A percentile compares a stretch with the other conserved stretches of the same genome.
These are phyloP conservation scores for Neodiprion fabricii DNA, from an alignment of 1,140 invertebrate genomes.

Conservation along the genomic window DNA sequence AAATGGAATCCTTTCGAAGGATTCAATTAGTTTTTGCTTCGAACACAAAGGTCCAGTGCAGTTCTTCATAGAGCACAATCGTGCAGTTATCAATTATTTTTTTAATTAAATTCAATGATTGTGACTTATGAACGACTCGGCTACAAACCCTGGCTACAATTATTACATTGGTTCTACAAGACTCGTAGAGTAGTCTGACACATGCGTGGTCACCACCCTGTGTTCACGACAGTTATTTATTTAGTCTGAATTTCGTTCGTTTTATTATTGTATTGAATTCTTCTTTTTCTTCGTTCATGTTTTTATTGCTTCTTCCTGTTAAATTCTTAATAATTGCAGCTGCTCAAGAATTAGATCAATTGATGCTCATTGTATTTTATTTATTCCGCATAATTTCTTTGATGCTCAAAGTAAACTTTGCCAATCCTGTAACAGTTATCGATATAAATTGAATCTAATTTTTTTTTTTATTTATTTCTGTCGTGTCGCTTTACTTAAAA, in stretches of 20 bases:
- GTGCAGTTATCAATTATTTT: too few species aligned
- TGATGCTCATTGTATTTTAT: constrained; percentile 2
- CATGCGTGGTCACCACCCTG: background rate
- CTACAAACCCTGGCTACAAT: background rate
- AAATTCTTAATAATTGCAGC: background rate
- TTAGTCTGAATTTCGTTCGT: background rate
- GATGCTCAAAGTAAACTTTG: background rate
- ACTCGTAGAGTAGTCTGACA: background rate
- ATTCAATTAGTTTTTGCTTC: too few species aligned
- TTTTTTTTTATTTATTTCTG: background rate
- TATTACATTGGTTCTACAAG: background rate
- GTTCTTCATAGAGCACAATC: too few species aligned
- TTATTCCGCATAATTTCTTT: background rate
- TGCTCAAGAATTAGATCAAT: background rate
- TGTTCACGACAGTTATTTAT: background rate
- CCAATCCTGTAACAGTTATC: background rate
- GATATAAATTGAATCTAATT: background rate
- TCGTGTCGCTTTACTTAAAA: background rate
- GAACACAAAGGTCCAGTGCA: too few species aligned
- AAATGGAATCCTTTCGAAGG: too few species aligned
- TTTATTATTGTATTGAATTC: background rate
- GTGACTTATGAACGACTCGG: background rate
- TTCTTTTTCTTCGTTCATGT: background rate
- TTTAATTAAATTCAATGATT: background rate
- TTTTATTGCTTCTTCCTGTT: background rate